Percentiles rank a stretch among this genome's conserved stretches.
Evolutionary conservation across 2,797 vertebrate species (phyloP).

Genomic region (Spondyliosoma cantharus): DNA sequence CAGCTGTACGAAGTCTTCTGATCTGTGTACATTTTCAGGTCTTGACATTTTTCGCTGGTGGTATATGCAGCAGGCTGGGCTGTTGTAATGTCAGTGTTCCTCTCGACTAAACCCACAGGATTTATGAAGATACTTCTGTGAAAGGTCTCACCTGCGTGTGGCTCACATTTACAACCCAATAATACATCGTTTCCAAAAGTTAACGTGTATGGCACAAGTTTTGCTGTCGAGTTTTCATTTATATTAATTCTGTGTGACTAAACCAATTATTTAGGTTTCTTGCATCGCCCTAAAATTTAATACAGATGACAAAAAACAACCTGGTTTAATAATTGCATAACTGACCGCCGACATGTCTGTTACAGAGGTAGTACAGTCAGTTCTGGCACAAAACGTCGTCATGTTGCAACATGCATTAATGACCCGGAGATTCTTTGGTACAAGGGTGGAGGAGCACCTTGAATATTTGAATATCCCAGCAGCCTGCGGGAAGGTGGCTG

Average conservation of each 20-base stretch:
- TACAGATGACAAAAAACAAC: not conserved
- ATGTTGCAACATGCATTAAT: not conserved
- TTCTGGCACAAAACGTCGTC: not conserved
- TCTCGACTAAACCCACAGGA: not conserved
- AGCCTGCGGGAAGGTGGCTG: not conserved
- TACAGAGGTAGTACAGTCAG: not conserved
- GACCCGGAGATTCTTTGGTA: not conserved
- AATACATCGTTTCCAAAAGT: not conserved
- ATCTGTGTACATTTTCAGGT: not conserved
- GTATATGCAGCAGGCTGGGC: not conserved
- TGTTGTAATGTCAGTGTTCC: not conserved
- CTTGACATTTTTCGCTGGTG: not conserved
- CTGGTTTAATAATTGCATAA: not conserved
- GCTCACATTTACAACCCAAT: not conserved
- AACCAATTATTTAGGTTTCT: not conserved
- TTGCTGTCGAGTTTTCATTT: not conserved
- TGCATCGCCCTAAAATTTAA: too few relatives aligned
- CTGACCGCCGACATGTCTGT: too few relatives aligned
- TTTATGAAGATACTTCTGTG: not conserved
- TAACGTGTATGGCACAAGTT: not conserved
- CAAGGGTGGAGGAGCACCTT: not conserved
- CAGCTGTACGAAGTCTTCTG: not conserved
- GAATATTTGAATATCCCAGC: not conserved
- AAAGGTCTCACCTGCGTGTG: not conserved
- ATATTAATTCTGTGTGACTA: too few relatives aligned